These are phyloP conservation scores for Palythoa heliodiscus DNA, from an alignment of 92 coral and sea anemone species.

Conservation along the genomic window DNA sequence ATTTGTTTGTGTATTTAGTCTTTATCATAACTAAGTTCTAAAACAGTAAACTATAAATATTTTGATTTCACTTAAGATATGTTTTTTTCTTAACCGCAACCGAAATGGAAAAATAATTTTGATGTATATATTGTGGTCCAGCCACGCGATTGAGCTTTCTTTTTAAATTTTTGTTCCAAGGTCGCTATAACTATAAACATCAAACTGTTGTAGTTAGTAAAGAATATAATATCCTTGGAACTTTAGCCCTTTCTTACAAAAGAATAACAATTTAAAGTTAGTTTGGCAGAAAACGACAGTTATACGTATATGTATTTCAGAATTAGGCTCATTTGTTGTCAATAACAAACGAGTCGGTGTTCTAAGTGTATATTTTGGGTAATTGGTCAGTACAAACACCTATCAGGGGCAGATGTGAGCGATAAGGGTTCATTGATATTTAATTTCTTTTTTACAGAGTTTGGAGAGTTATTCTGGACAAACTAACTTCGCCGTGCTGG, in stretches of 20 bases:
- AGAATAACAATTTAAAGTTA: neutral
- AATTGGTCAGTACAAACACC: slow-evolving; percentile 8
- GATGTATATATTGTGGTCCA: neutral
- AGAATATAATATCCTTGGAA: neutral
- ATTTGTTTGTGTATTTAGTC: neutral
- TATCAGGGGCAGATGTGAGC: neutral
- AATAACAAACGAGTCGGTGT: neutral
- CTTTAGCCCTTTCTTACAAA: neutral
- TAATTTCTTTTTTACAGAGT: slow-evolving; percentile 13
- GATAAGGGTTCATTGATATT: slow-evolving; percentile 15
- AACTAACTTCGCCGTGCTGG: neutral
- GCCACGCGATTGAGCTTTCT: neutral
- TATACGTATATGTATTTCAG: neutral
- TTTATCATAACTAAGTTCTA: slow-evolving; percentile 4
- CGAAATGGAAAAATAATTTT: neutral
- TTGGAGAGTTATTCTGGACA: slow-evolving; percentile 24
- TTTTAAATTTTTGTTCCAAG: neutral
- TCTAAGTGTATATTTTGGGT: neutral
- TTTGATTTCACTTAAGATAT: slow-evolving; percentile 38
- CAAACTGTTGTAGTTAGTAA: neutral
- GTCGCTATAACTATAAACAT: neutral
- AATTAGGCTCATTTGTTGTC: neutral
- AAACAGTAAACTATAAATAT: slow-evolving; percentile 23
- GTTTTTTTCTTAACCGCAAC: neutral
- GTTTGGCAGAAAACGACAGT: neutral